phyloP scores from a whole-genome alignment of 2,797 vertebrate genomes.

The Takifugu ocellatus region DNA sequence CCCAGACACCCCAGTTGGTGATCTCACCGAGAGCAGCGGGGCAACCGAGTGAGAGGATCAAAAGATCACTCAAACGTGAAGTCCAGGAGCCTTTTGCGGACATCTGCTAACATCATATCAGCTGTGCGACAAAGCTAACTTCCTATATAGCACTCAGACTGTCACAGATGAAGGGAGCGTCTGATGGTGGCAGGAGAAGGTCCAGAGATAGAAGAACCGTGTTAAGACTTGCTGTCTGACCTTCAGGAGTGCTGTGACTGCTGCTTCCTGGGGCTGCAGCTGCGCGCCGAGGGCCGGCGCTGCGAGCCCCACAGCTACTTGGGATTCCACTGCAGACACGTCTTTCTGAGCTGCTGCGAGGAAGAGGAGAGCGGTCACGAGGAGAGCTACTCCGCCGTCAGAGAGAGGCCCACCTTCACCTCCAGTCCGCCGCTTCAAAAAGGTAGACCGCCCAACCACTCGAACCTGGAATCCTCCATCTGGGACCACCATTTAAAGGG shows the following conservation, averaged over 20 bases:
- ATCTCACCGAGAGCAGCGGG: constrained; percentile 23
- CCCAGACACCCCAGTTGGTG: constrained; percentile 8
- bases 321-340: constrained; percentile 85
- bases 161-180: too few relatives aligned
- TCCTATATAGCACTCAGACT: too few relatives aligned
- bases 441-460: constrained; percentile 65
- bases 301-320: constrained; percentile 82
- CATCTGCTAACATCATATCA: not conserved
- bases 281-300: constrained; percentile 72
- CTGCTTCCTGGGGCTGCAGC: constrained; percentile 83
- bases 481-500: not conserved
- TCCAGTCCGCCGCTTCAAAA: constrained; percentile 70
- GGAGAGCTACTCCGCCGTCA: constrained; percentile 66
- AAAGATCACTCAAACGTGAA: not conserved
- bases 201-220: too few relatives aligned
- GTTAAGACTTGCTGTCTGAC: constrained; percentile 9
- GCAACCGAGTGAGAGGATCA: constrained; percentile 13
- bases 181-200: too few relatives aligned
- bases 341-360: constrained; percentile 86
- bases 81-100: not conserved
- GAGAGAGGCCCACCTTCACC: constrained; percentile 69
- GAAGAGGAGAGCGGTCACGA: constrained; percentile 68
- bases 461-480: constrained; percentile 4
- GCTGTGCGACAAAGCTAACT: constrained; percentile 1
- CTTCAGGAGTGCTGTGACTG: constrained; percentile 91